Evolutionary conservation across 2,797 vertebrate species (phyloP), one percentile per base, ranked within the genome.

Genomic region (Diplodus puntazzo): DNA sequence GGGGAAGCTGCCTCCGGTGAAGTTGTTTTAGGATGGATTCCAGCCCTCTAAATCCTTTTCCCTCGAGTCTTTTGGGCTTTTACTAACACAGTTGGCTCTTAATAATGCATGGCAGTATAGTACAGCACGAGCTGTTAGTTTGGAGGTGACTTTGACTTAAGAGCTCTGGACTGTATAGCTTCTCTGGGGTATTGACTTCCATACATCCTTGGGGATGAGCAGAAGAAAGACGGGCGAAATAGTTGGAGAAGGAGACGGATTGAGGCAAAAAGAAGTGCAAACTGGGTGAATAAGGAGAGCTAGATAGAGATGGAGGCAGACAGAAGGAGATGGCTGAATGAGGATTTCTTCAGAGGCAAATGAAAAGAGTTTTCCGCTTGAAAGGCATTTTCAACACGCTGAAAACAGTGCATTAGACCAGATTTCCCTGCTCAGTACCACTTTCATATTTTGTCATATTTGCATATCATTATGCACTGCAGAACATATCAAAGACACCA

Each of bases 101-200:
- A 88, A 91, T 91, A 90, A 92, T 87, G 69, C 81, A 89, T 88
- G 75, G 43, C 39, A 54, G 73, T 72, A 69, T 27, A 68, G 72
- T 64, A 63, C 60, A 69, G 80, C 59, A 62, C 14, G 5, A 78
- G 79, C 81, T 69, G 81, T 77, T 69, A 49, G 73, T 84, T 83
- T 89, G 84, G 82, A 90, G 86, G 87, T 90, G 87, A 92, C 89
- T 90, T 89, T 90, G 87, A 81, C 79, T 89, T 87, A 84, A 80
- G 73, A 82, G 73, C 79, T 70, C 48, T 83, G 73, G 66, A 79
- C 73, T 70, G 46, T 74, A 54, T 45, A 58, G 66, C 54, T 74
- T 54, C 77, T 82, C 61, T 54, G 50, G 50, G 54, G 54, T 42
- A 83, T 78, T 73, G 85, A 88, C 85, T 81, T 82, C 61, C 76